Evolutionary conservation across 2,888 invertebrate genomes (phyloP), one percentile per base, ranked within the genome.

Genomic region (Agonum fuliginosum): DNA sequence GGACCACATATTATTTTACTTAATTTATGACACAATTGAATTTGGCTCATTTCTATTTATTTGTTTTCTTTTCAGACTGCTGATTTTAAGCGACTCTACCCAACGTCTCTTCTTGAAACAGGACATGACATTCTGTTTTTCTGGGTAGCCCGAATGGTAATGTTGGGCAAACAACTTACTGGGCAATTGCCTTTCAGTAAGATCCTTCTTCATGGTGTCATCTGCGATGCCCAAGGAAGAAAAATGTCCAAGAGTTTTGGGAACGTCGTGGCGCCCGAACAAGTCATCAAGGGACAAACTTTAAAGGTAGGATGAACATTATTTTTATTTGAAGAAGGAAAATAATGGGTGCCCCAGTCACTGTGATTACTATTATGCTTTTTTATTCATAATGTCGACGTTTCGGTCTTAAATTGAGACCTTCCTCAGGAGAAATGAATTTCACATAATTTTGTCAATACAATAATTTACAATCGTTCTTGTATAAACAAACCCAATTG

Each of bases 131-230:
- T 99, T 83, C 87, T 99, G 58, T 99, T 99, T 90, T 99, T 99
- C 89, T 99, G 99, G 99, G 99, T 99, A 2, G 99, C 99, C 0
- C 90, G 98, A 79, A 99, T 99, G 99, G 99, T 99, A 0, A 99
- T 99, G 92, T 92, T 99, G 83, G 97, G 98, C 0, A 93, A 94
- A 81, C 92, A 95, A 81, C 88, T 99, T n/a, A 88, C 96, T 73
- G 97, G 95, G 0, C 91, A 94, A 86, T 88, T 99, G 58, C 99
- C 99, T 0, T 99, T 99, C 87, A 92, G 93, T 81, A 94, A 97
- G 88, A 93, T 99, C 0, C 96, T 97, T 84, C 90, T 99, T 10
- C 99, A 99, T 87, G 97, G 99, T 0, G 96, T 99, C 91, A 95
- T 99, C 0, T 92, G 99, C 73, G 99, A 99, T 87, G 96, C 98